phyloP scores from a whole-genome alignment of 2,113 vertebrate species.

The Leiothrix lutea region DNA sequence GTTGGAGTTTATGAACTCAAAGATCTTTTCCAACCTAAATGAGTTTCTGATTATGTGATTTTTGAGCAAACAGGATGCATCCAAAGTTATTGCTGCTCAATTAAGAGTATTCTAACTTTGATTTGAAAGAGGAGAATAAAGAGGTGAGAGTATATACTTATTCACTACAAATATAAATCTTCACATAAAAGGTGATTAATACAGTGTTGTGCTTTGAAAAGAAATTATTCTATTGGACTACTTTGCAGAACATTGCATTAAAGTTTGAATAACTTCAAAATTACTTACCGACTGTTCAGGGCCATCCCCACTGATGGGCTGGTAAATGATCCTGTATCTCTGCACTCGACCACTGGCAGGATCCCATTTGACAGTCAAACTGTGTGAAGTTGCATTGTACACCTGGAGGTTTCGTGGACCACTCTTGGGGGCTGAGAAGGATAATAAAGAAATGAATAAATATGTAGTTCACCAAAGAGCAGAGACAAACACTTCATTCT shows the following conservation, averaged over 20 bases:
- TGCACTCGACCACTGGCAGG: slow-evolving; percentile 85
- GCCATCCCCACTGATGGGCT: slow-evolving; percentile 77
- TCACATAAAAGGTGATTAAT: not conserved
- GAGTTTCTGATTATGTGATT: not conserved
- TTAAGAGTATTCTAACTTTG: not conserved
- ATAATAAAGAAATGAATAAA: not conserved
- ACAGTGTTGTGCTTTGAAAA: not conserved
- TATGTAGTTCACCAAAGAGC: not conserved
- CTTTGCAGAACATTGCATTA: not conserved
- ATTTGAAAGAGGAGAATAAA: not conserved
- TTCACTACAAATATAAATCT: not conserved
- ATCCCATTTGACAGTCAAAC: slow-evolving; percentile 91
- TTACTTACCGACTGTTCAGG: slow-evolving; percentile 77
- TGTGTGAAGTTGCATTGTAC: slow-evolving; percentile 87
- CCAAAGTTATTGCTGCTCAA: not conserved
- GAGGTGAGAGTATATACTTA: not conserved
- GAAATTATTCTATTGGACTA: not conserved
- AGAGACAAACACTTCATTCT: not conserved
- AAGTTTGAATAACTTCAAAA: not conserved
- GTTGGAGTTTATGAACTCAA: not conserved
- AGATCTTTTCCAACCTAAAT: not conserved
- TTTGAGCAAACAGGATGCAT: not conserved
- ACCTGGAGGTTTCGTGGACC: slow-evolving; percentile 89
- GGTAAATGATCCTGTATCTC: slow-evolving; percentile 85
- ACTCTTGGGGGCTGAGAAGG: slow-evolving; percentile 76